Conservation (phyloP, 2,888 invertebrate genomes). For the Lithosia quadra region DNA sequence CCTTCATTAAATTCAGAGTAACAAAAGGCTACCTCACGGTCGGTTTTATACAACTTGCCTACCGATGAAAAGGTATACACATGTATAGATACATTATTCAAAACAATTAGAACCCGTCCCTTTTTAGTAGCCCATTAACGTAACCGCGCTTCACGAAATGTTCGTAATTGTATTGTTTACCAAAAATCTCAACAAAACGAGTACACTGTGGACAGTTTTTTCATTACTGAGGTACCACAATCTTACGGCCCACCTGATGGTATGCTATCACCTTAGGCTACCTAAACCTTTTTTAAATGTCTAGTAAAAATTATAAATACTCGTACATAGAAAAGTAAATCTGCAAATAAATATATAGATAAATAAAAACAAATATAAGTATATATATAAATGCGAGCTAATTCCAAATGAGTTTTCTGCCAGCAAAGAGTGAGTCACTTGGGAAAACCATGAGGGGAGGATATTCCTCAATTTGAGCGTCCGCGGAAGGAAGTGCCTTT, state of each 20-base stretch:
- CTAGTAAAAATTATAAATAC: not conserved
- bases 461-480: not conserved
- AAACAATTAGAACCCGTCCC: constrained; percentile 74
- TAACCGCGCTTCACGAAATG: constrained; percentile 62
- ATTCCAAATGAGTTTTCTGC: not conserved
- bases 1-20: constrained; percentile 40
- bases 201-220: not conserved
- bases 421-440: constrained; percentile 9
- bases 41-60: constrained; percentile 52
- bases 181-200: constrained; percentile 42
- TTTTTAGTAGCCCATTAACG: constrained; percentile 66
- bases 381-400: not conserved
- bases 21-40: constrained; percentile 46
- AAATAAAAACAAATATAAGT: not conserved
- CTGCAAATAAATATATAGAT: too few relatives aligned
- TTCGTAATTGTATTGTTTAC: constrained; percentile 67
- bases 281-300: not conserved
- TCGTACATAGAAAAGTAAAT: not conserved
- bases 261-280: too few relatives aligned
- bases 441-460: constrained; percentile 25
- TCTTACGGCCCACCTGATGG: not conserved
- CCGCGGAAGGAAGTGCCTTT: not conserved
- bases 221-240: not conserved
- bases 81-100: constrained; percentile 68
- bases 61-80: constrained; percentile 57